phyloP scores from a whole-genome alignment of 2,797 vertebrate species.

The Anableps anableps region DNA sequence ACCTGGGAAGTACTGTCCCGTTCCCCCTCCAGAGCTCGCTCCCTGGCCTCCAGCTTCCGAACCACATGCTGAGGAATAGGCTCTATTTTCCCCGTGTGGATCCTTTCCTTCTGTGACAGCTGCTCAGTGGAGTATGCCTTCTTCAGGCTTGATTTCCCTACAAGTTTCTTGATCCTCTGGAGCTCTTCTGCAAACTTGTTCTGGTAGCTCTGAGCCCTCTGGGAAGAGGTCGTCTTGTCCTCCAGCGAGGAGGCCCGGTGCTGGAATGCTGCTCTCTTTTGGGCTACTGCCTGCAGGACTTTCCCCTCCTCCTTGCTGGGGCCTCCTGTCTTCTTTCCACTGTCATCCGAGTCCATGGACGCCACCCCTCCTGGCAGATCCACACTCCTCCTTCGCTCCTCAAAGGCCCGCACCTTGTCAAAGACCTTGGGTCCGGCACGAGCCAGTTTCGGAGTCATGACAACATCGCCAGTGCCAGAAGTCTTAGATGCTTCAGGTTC shows the following conservation, averaged over 20 bases:
- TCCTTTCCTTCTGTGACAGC: constrained; percentile 69
- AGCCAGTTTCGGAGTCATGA: constrained; percentile 84
- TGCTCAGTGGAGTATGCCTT: constrained; percentile 84
- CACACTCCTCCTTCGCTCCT: constrained; percentile 81
- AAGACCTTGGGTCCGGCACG: constrained; percentile 86
- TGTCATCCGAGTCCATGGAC: constrained; percentile 79
- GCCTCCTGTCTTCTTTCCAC: constrained; percentile 60
- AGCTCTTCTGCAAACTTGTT: constrained; percentile 91
- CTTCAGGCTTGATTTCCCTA: constrained; percentile 87
- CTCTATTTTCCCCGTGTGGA: constrained; percentile 60
- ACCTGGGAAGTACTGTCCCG: constrained; percentile 4
- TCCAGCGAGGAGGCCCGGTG: constrained; percentile 91
- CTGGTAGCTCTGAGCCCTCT: constrained; percentile 87
- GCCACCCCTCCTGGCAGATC: constrained; percentile 59
- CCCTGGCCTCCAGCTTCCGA: constrained; percentile 70
- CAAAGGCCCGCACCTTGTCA: constrained; percentile 89
- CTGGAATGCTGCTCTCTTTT: constrained; percentile 84
- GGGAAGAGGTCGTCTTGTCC: constrained; percentile 84
- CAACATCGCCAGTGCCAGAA: constrained; percentile 65
- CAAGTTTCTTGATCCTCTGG: constrained; percentile 89
- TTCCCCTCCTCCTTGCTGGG: constrained; percentile 63
- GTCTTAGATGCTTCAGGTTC: constrained; percentile 71
- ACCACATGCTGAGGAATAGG: constrained; percentile 75
- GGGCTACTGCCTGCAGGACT: constrained; percentile 59
- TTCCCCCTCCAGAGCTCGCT: constrained; percentile 52